These are phyloP conservation scores for Channa argus DNA, from an alignment of 2,113 vertebrate genomes.

Conservation along the genomic window DNA sequence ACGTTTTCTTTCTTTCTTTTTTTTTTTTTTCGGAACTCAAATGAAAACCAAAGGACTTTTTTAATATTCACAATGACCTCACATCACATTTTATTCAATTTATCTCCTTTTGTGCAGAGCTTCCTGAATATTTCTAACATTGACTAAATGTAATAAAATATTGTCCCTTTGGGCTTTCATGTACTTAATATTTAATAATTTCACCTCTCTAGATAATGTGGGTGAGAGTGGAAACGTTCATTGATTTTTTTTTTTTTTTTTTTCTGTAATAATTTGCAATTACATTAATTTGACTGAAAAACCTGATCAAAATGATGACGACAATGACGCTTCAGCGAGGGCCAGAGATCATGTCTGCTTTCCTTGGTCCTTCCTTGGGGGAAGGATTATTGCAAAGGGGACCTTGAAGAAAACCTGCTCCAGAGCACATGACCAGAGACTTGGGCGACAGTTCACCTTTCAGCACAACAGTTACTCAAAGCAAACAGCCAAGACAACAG, in stretches of 20 bases:
- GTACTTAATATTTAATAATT: conserved; percentile 8
- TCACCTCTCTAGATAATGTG: background rate
- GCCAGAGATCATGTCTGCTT: no score
- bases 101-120: background rate
- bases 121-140: conserved; percentile 4
- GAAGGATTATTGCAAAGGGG: no score
- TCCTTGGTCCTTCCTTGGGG: no score
- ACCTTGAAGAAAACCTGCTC: no score
- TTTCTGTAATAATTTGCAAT: no score
- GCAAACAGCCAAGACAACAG: no score
- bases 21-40: background rate
- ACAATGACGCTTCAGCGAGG: background rate
- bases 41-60: conserved; percentile 8
- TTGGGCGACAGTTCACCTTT: no score
- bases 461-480: no score
- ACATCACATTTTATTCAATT: conserved; percentile 23
- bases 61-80: background rate
- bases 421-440: no score
- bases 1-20: background rate
- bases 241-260: conserved; percentile 1
- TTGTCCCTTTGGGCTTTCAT: background rate
- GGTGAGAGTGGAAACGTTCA: background rate
- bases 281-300: no score
- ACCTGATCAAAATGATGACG: background rate
- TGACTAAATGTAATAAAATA: background rate